phyloP scores from a whole-genome alignment of 2,113 vertebrate genomes.

The Brachirus orientalis region DNA sequence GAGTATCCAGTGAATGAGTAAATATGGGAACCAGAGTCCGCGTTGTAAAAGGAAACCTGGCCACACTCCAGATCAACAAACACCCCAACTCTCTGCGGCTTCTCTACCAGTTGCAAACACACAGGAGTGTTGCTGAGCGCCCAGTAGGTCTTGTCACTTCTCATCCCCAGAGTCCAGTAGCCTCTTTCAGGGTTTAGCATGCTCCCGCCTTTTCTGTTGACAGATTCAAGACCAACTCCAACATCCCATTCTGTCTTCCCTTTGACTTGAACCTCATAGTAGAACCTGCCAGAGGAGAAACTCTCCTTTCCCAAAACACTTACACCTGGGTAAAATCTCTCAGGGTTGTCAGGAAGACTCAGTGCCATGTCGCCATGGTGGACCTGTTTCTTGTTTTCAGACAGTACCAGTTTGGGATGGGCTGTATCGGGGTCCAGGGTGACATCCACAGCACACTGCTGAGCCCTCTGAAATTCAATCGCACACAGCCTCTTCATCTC shows the following conservation, averaged over 20 bases:
- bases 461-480: slow-evolving; percentile 55
- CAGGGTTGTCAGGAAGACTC: slow-evolving; percentile 42
- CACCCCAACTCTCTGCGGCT: slow-evolving; percentile 82
- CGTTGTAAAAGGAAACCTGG: slow-evolving; percentile 86
- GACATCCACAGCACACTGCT: slow-evolving; percentile 63
- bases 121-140: slow-evolving; percentile 63
- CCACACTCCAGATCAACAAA: slow-evolving; percentile 85
- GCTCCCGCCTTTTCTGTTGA: slow-evolving; percentile 72
- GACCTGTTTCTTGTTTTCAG: slow-evolving; percentile 65
- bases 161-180: slow-evolving; percentile 77
- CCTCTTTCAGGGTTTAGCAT: slow-evolving; percentile 70
- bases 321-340: slow-evolving; percentile 71
- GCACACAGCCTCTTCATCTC: slow-evolving; percentile 61
- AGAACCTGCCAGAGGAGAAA: slow-evolving; percentile 69
- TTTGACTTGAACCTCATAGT: slow-evolving; percentile 76
- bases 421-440: slow-evolving; percentile 76
- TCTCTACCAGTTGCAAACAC: slow-evolving; percentile 69
- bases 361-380: slow-evolving; percentile 40
- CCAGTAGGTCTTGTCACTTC: slow-evolving; percentile 52
- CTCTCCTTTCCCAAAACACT: slow-evolving; percentile 74
- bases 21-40: slow-evolving; percentile 72
- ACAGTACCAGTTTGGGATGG: slow-evolving; percentile 73
- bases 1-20: slow-evolving; percentile 84
- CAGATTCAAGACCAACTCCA: slow-evolving; percentile 69
- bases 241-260: slow-evolving; percentile 78